A percentile compares a stretch with the other conserved stretches of the same genome.
Evolutionary conservation across 1,140 invertebrate genomes (phyloP).

Genomic region (Kradibia gibbosae): DNA sequence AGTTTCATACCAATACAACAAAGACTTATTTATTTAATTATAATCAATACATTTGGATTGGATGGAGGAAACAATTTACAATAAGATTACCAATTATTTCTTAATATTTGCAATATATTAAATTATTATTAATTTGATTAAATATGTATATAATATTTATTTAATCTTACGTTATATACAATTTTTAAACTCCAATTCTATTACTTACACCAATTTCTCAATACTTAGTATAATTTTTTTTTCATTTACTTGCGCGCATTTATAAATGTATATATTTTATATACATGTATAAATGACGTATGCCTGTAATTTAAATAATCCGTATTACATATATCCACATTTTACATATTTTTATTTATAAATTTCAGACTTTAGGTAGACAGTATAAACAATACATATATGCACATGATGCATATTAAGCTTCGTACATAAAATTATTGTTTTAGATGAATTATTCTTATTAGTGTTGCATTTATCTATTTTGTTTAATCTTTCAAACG

Average conservation of each 20-base stretch:
- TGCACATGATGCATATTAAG: constrained; percentile 46
- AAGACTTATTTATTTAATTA: constrained; percentile 12
- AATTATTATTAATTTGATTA: constrained; percentile 65
- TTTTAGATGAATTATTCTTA: constrained; percentile 18
- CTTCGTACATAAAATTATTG: constrained; percentile 45
- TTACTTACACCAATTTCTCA: constrained; percentile 49
- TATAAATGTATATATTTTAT: constrained; percentile 51
- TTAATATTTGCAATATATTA: constrained; percentile 65
- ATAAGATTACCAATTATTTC: constrained; percentile 27
- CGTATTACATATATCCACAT: constrained; percentile 11
- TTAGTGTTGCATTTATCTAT: constrained; percentile 34
- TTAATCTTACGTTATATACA: constrained; percentile 65
- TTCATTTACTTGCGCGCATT: constrained; percentile 38
- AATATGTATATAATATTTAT: constrained; percentile 64
- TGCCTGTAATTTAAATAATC: too few relatives aligned
- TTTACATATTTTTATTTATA: constrained; percentile 50
- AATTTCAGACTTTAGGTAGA: constrained; percentile 51
- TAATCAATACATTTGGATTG: background rate
- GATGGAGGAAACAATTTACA: constrained; percentile 15
- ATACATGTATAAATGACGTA: constrained; percentile 33
- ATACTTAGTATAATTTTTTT: constrained; percentile 41
- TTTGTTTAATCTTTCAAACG: constrained; percentile 13
- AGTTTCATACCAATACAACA: constrained; percentile 22
- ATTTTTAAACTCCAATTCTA: constrained; percentile 54
- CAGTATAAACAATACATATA: constrained; percentile 45